phyloP scores from a whole-genome alignment of 2,113 vertebrate genomes.

The Isurus oxyrinchus region DNA sequence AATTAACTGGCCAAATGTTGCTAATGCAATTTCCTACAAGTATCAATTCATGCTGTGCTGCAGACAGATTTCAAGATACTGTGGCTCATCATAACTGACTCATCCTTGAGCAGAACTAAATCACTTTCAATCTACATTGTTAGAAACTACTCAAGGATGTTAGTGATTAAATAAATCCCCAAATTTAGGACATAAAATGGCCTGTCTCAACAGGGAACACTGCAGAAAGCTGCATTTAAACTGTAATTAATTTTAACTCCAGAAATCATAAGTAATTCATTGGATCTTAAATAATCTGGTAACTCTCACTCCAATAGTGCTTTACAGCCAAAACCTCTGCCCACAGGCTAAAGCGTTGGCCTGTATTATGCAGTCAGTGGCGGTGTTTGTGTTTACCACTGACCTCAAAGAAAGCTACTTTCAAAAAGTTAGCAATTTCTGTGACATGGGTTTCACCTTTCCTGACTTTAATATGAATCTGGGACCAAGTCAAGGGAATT shows the following conservation, averaged over 20 bases:
- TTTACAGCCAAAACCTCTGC: not conserved
- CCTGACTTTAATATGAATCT: no score
- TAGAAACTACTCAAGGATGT: not conserved
- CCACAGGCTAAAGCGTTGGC: not conserved
- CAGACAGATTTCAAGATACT: conserved; percentile 18
- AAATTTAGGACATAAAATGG: not conserved
- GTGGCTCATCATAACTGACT: not conserved
- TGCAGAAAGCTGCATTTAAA: not conserved
- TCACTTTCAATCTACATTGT: conserved; percentile 13
- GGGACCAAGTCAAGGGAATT: no score
- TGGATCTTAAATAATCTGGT: not conserved
- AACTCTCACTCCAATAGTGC: not conserved
- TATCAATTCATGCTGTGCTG: not conserved
- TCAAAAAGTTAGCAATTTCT: no score
- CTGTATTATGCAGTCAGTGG: no score
- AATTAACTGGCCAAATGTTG: conserved; percentile 30
- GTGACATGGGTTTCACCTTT: no score
- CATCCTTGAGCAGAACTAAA: conserved; percentile 20
- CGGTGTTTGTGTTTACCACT: no score
- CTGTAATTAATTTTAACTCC: not conserved
- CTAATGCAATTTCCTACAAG: conserved; percentile 12
- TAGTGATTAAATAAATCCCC: not conserved
- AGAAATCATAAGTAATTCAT: not conserved
- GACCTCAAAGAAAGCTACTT: no score
- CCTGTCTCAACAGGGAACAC: not conserved